Base-by-base conservation (phyloP, 2,113 vertebrate species). In the Bos indicus region DNA sequence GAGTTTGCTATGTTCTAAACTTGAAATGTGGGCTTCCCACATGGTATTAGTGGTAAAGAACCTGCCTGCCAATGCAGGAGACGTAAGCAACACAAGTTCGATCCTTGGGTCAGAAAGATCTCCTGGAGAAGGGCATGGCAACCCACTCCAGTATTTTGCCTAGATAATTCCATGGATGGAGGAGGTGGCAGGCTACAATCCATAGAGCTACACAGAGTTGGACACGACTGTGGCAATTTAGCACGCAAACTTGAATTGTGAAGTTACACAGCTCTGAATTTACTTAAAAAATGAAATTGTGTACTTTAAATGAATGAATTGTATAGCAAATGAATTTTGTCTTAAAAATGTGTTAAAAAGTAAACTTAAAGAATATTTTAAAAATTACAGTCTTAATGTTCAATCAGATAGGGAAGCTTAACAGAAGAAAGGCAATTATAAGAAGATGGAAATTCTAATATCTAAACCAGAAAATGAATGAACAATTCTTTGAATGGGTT, bases 21-120 rank as follows among this genome's bases (percentile, higher is more conserved):
- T 92, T 64, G 36, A 43, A 67, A 3, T 40, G 16, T 80, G 57
- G 67, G 19, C n/a, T 71, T 71, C n/a, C 19, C 19, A 71, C 0
- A 0, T 23, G 9, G 10, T 71, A 71, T 9, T 71, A 71, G 64
- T 23, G 19, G 67, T 71, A 40, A 71, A 71, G n/a, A 71, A 10
- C n/a, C n/a, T 21, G n/a, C 19, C 67, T 71, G n/a, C n/a, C n/a
- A 71, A 71, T 71, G n/a, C 16, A 10, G 19, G 67, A 71, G n/a
- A 71, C 0, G 0, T 71, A 71, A 71, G n/a, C 23, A n/a, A 40
- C 67, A 71, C 1, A 5, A 23, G n/a, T 71, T 40, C 0, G 10
- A 71, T 23, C 67, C 67, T n/a, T 12, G n/a, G 67, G 67, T 71
- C 8, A 40, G 19, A 5, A 71, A 71, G n/a, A 71, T 40, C n/a